Evolutionary conservation across 2,888 invertebrate genomes (phyloP).

Genomic region (Pharmacophagus antenor): DNA sequence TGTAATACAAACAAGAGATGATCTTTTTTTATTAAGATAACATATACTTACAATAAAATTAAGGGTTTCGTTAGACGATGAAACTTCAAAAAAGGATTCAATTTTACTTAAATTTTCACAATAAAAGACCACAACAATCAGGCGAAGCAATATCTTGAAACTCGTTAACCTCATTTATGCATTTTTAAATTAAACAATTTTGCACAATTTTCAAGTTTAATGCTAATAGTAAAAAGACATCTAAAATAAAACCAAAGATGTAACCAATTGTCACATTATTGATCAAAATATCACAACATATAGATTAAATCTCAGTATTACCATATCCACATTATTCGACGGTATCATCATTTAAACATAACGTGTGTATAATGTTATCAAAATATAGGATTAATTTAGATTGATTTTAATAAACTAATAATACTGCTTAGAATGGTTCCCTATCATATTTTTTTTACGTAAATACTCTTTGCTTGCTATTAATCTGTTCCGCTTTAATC

Average conservation of each 20-base stretch:
- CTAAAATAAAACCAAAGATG: no score
- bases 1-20: no score
- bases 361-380: no score
- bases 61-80: constrained; percentile 5
- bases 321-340: background rate
- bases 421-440: no score
- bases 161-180: constrained; percentile 16
- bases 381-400: no score
- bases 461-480: constrained; percentile 2
- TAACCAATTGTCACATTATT: no score
- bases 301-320: background rate
- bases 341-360: no score
- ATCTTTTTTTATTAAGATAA: no score
- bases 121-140: constrained; percentile 7
- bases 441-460: background rate
- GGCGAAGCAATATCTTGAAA: background rate
- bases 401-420: no score
- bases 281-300: background rate
- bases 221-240: no score
- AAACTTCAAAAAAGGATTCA: constrained; percentile 9
- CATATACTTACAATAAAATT: constrained; percentile 29
- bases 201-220: no score
- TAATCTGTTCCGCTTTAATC: constrained; percentile 25
- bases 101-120: constrained; percentile 2
- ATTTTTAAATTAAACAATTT: constrained; percentile 8